These are phyloP conservation scores for Magallana ariakensis DNA, from an alignment of 1,140 invertebrate species.

Conservation along the genomic window DNA sequence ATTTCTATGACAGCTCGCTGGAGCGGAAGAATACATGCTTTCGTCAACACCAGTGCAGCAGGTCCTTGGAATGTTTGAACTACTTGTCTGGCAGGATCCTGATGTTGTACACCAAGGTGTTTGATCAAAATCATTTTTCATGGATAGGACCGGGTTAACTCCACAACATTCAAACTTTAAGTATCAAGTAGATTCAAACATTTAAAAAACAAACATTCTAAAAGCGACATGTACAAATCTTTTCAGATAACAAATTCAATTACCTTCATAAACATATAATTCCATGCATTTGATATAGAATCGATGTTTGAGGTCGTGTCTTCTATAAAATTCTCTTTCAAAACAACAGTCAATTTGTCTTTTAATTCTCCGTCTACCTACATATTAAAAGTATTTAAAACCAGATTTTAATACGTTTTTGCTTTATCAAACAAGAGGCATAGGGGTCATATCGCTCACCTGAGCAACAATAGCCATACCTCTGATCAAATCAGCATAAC, in stretches of 20 bases:
- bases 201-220: no score
- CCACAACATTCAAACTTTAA: neutral
- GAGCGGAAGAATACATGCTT: neutral
- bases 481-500: no score
- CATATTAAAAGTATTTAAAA: no score
- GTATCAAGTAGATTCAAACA: no score
- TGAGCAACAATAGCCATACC: no score
- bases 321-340: conserved; percentile 14
- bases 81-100: neutral
- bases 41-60: conserved; percentile 16
- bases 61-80: neutral
- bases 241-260: neutral
- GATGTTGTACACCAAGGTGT: neutral
- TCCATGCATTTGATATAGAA: conserved; percentile 41
- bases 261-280: conserved; percentile 48
- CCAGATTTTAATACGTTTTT: no score
- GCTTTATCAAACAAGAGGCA: no score
- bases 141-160: neutral
- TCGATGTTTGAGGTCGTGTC: neutral
- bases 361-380: conserved; percentile 31
- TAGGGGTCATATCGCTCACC: no score
- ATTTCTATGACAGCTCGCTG: neutral
- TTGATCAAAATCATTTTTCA: neutral
- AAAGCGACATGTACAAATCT: no score
- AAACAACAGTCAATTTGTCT: neutral